Base-by-base conservation (phyloP, 1,140 invertebrate species). In the Phocides pigmalion region DNA sequence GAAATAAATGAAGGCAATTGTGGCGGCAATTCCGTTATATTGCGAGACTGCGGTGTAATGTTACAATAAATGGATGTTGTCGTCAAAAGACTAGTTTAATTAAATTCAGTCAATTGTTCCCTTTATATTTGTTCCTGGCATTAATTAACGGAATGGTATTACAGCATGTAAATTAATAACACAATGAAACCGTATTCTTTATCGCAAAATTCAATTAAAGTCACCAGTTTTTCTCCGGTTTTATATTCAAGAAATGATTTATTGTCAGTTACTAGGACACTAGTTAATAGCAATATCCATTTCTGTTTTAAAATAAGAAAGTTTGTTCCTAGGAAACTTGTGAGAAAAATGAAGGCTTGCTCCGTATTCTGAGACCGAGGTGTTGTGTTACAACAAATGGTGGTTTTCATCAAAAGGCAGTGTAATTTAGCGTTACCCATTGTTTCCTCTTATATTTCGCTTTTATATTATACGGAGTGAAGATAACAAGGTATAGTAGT, bases 321-420 rank as follows among this genome's bases (percentile, higher is more conserved):
- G n/a, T n/a, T n/a, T n/a, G n/a, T n/a, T n/a, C n/a, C n/a, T n/a
- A 8, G 6, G 4, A 28, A 28, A 8, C 25, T 35, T 35, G 28
- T 3, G 6, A 53, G 50, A 53, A 53, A 53, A 53, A 53, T 39
- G 32, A 35, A 53, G 35, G 32, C 25, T 28, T 8, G 5, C 50
- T 39, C 39, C 39, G n/a, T 53, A 53, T 53, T 53, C 50, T n/a
- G 50, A 53, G 32, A 53, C 16, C 16, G 50, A 16, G 35, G 50
- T 35, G 16, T 53, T 39, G 39, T 53, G 17, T 53, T 53, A 53
- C 50, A 50, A 28, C 25, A 53, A 53, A 53, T 53, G 32, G 50
- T 16, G 50, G 15, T 53, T 53, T 53, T 53, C 50, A 37, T 53
- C 50, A 53, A 53, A 53, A 35, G 17, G 16, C 28, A 14, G 50